Evolutionary conservation across 2,888 invertebrate species (phyloP), one percentile per base, ranked within the genome.

Genomic region (Acronicta leporina): DNA sequence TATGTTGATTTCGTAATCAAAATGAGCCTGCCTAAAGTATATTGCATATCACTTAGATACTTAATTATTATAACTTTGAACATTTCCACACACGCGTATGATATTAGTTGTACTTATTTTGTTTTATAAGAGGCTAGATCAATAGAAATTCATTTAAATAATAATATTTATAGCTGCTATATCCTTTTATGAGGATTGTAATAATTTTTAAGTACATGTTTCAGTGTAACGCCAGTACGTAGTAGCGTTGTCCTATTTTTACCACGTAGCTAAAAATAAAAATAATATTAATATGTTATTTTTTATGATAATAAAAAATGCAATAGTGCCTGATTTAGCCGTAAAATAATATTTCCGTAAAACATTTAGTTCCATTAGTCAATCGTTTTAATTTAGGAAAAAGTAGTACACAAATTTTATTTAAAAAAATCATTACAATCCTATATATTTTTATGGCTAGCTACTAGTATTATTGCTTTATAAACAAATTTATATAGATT

Each of bases 41-140:
- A 92, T 92, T 92, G 93, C 93, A 94, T 94, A 94, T 94, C 93
- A 94, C 86, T 89, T 92, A 91, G 89, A 84, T 77, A 73, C 75
- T 78, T 80, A 86, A 82, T 87, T 85, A 82, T 87, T 85, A 84
- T 87, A 79, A 85, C 81, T 81, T 82, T 82, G 73, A 82, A 67
- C 57, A 68, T 72, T 77, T 81, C 67, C 65, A 81, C 79, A 81
- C 71, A 74, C 75, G 82, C 81, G 63, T 79, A 74, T 72, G 76
- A 75, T 75, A 82, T 82, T 70, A 80, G 63, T 81, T 80, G 62
- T 77, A 75, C 74, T 72, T 66, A 75, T 75, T 71, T 66, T 69
- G 74, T 76, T 71, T 73, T 77, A 80, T 77, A 48, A 80, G 83
- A 83, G 75, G 84, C 85, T 86, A 87, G 83, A 73, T 56, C 49